These are phyloP conservation scores for Cathartes aura DNA, from an alignment of 2,113 vertebrate genomes.

Conservation along the genomic window DNA sequence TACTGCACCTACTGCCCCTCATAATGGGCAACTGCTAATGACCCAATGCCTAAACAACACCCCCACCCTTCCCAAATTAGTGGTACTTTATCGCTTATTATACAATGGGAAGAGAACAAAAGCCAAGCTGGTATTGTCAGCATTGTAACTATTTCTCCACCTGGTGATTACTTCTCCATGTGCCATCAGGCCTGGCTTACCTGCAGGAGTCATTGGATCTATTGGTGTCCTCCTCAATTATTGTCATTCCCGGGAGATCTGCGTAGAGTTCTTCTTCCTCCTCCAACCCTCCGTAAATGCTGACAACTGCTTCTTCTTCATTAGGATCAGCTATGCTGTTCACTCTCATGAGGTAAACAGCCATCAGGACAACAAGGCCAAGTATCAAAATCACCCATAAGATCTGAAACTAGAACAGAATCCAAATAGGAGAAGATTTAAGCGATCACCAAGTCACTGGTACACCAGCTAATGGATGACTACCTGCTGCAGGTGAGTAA, in stretches of 20 bases:
- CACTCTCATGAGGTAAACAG: conserved; percentile 3
- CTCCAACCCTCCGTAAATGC: background rate
- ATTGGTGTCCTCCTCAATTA: background rate
- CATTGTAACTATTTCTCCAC: background rate
- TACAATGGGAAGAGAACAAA: background rate
- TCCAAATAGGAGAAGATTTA: background rate
- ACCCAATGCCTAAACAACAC: background rate
- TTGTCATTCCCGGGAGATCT: background rate
- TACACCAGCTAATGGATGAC: background rate
- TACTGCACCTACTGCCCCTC: background rate
- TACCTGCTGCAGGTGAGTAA: background rate
- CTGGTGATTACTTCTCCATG: background rate
- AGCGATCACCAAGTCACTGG: background rate
- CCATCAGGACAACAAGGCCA: background rate
- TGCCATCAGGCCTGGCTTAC: conserved; percentile 5
- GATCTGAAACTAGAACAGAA: conserved; percentile 21
- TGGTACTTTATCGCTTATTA: background rate
- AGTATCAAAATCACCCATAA: background rate
- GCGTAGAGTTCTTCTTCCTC: background rate
- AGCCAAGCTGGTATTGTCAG: background rate
- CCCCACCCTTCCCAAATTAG: background rate
- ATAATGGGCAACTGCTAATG: background rate
- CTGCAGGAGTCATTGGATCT: conserved; percentile 55
- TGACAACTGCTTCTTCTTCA: background rate
- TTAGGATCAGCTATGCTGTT: background rate